Base-by-base conservation (phyloP, 2,888 invertebrate species). In the Amphipoea oculea region DNA sequence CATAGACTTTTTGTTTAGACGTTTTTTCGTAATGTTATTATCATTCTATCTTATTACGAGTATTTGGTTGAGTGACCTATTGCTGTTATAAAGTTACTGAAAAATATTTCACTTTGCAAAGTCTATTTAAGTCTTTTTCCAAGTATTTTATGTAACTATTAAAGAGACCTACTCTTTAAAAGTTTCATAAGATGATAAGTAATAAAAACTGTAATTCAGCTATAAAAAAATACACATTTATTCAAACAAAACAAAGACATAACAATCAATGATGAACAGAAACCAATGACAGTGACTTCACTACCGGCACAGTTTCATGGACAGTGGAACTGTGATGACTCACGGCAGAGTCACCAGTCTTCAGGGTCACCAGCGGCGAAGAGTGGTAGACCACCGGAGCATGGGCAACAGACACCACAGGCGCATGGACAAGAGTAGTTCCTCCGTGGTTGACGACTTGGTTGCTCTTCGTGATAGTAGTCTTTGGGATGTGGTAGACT, bases 241-340 rank as follows among this genome's bases (percentile, higher is more conserved):
- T 87, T 90, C 1, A 86, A 86, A 78, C 69, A 88, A 73, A 85
- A 81, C 42, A 78, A 78, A 20, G 72, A 57, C 7, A 67, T n/a
- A 82, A 75, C 20, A n/a, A 78, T 89, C 81, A 94, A 91, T 94
- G 95, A 83, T 95, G 94, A 4, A 92, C 82, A 75, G 94, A 70
- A 80, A 93, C 89, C 48, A 94, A 73, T 0, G 93, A 90, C 11
- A 91, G 60, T 48, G 94, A 93, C 65, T 93, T 92, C 12, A 95
- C 90, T 0, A 94, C 86, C 0, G 95, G 95, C 2, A 94, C 93
- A 7, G 95, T 95, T 79, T 96, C 95, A 82, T 95, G 94, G 72
- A 97, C 94, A 82, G 97, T 93, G 68, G 96, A 94, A 92, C 97
- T 96, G 91, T 97, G 95, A 91, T 97, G 95, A 86, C 97, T 93